Base-by-base conservation (phyloP, 2,797 vertebrate species). In the Trichosurus vulpecula region DNA sequence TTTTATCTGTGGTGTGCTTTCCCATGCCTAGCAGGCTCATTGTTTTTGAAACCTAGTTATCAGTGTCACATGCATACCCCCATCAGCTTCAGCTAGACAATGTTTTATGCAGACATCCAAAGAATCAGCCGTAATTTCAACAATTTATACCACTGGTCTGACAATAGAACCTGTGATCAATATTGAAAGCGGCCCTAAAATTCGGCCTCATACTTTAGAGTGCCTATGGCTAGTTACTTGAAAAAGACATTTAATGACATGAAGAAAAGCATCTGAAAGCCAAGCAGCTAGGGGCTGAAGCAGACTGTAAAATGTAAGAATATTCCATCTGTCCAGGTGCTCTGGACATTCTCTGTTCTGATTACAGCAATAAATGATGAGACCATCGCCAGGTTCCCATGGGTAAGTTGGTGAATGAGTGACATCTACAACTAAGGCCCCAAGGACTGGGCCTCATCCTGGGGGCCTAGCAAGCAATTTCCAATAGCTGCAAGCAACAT, bases 11-110 rank as follows among this genome's bases (percentile, higher is more conserved):
- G 54, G 14, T 93, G 91, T 91, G 31, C 9, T 52, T 94, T 47
- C 35, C 8, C 54, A 92, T 90, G 93, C 6, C 53, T 94, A 54
- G 91, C 53, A 96, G 96, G 54, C 35, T 9, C n/a, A 66, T 55
- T 92, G 41, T 22, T 96, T 94, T 27, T 93, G 90, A 92, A 94
- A 87, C 95, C 12, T 25, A 96, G n/a, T 94, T 97, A 96, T 97
- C 52, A 95, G 96, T 92, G 91, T 41, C 2, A 91, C 10, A 95
- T 11, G 52, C 29, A 90, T 53, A 29, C 90, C 41, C 66, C 93
- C 97, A 58, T 95, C 94, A 93, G 90, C 2, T 0, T 89, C 52
- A 95, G 92, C 54, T 95, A 96, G 57, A 95, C 19, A 95, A 93
- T 93, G 22, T 87, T 89, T 93, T 66, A 25, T 93, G 27, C 0